Evolutionary conservation across 2,888 invertebrate genomes (phyloP), one percentile per base, ranked within the genome.

Genomic region (Polia nebulosa): DNA sequence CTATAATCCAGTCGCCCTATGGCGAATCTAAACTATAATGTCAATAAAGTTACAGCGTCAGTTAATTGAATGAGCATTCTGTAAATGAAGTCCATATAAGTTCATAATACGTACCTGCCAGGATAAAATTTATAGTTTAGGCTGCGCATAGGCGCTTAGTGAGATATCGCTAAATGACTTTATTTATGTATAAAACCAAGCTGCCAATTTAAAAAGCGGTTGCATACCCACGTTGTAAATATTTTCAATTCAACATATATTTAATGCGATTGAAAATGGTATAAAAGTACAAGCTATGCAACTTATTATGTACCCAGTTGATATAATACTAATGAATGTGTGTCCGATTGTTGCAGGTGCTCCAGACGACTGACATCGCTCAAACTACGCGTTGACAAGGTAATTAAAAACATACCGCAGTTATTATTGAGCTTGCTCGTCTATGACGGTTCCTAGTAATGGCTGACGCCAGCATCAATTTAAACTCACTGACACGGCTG

Each of bases 11-110:
- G 81, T 82, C 79, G 53, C 57, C 80, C 53, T 65, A 61, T 80
- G 86, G 87, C 85, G 79, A 87, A 88, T 87, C 84, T 87, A 82
- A 90, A 87, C 88, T 88, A 88, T 90, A 88, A 88, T 85, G 87
- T 90, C 89, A 89, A 87, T 90, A 88, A 89, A 89, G 85, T 81
- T 89, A 88, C 87, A 84, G 82, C 81, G 76, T 80, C 85, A 79
- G 84, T 88, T 90, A 90, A 92, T 92, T 90, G 89, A 89, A 88
- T 81, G 81, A 81, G 67, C 68, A 84, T 87, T 87, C 79, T 80
- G 73, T 85, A 86, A 85, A 86, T 84, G 78, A 86, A 86, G 76
- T 73, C 77, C 83, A 78, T 79, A 79, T 78, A 71, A 32, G 47
- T 57, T 36, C 39, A 57, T 57, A 57, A 34, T 57, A 45, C 11